Conservation (phyloP, 1,140 invertebrate species). For the Atta texana region DNA sequence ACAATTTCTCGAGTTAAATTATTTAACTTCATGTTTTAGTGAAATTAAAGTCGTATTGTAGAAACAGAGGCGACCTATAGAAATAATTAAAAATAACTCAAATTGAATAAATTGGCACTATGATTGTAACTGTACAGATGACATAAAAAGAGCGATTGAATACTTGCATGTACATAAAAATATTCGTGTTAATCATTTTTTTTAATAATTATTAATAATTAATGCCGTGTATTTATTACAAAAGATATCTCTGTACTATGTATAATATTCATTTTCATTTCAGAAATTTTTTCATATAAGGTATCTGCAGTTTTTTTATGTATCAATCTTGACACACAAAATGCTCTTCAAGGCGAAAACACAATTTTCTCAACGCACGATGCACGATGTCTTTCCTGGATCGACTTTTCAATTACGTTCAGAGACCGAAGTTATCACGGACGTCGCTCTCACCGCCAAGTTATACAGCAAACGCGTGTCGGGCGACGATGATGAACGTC, state of each 20-base stretch:
- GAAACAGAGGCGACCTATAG: too few relatives aligned
- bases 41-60: too few relatives aligned
- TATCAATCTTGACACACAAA: not conserved
- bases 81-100: too few relatives aligned
- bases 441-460: slow-evolving; percentile 9
- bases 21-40: too few relatives aligned
- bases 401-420: slow-evolving; percentile 46
- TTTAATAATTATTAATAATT: not conserved
- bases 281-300: not conserved
- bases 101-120: too few relatives aligned
- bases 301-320: not conserved
- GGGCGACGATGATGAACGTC: slow-evolving; percentile 33
- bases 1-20: too few relatives aligned
- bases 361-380: slow-evolving; percentile 1
- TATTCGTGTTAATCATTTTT: too few relatives aligned
- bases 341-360: not conserved
- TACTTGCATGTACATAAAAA: not conserved
- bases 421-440: slow-evolving; percentile 42
- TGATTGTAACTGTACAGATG: not conserved
- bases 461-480: slow-evolving; percentile 12
- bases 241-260: not conserved
- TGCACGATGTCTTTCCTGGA: not conserved
- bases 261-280: not conserved
- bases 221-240: not conserved
- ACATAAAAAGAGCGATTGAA: not conserved